Conservation (phyloP, 1,140 invertebrate species). For the Zaprionus ornatus region DNA sequence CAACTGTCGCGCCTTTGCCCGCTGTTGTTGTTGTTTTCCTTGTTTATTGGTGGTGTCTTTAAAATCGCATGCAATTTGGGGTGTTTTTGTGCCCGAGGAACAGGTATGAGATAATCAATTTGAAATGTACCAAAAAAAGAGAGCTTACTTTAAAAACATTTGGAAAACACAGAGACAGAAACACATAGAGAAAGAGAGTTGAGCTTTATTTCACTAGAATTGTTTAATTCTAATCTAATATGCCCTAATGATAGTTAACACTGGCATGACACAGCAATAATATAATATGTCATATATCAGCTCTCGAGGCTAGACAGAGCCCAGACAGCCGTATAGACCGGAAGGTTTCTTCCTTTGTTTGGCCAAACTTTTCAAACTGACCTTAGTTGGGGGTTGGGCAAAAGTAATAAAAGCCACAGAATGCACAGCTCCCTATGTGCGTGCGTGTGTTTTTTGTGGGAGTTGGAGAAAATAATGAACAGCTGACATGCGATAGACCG, state of each 20-base stretch:
- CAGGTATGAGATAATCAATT: slow-evolving; percentile 80
- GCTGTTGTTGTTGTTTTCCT: slow-evolving; percentile 15
- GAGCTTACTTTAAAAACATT: slow-evolving; percentile 22
- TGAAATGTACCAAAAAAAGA: slow-evolving; percentile 39
- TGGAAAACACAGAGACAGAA: background rate
- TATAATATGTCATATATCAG: background rate
- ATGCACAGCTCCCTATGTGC: slow-evolving; percentile 15
- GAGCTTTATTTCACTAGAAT: background rate
- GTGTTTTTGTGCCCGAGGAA: slow-evolving; percentile 64
- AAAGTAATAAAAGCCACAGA: slow-evolving; percentile 32
- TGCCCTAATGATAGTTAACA: slow-evolving; percentile 1
- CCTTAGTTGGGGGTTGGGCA: slow-evolving; percentile 35
- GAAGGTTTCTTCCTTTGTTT: slow-evolving; percentile 9
- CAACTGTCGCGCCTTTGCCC: slow-evolving; percentile 41
- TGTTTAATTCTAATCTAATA: background rate
- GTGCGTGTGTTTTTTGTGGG: background rate
- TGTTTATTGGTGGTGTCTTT: slow-evolving; percentile 72
- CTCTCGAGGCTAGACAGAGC: background rate
- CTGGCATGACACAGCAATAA: slow-evolving; percentile 24
- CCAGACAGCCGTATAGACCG: slow-evolving; percentile 15
- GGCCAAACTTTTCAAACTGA: slow-evolving; percentile 29
- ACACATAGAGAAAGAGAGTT: background rate
- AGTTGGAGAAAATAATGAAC: slow-evolving; percentile 36
- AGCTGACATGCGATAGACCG: slow-evolving; percentile 35
- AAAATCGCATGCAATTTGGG: slow-evolving; percentile 70